phyloP scores from a whole-genome alignment of 2,797 vertebrate species.

The Oryzias sinensis region DNA sequence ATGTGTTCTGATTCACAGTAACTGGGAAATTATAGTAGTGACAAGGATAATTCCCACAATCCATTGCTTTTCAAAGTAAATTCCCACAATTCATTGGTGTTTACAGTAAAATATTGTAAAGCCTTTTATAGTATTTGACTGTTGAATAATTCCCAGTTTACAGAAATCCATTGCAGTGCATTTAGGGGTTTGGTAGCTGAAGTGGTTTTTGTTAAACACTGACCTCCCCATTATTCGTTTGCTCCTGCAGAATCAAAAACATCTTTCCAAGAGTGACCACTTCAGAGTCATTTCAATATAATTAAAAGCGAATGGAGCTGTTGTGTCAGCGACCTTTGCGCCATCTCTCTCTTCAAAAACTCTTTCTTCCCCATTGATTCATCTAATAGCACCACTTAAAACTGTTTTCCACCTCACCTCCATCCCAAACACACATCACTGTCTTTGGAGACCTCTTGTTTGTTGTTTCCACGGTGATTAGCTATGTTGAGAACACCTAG shows the following conservation, averaged over 20 bases:
- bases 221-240: neutral
- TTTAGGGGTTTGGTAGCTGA: too few relatives aligned
- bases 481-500: constrained; percentile 20
- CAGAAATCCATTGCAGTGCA: too few relatives aligned
- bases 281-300: constrained; percentile 18
- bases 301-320: constrained; percentile 22
- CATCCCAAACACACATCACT: neutral
- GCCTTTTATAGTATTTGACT: too few relatives aligned
- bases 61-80: too few relatives aligned
- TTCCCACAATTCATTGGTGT: too few relatives aligned
- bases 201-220: too few relatives aligned
- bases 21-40: too few relatives aligned
- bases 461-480: constrained; percentile 62
- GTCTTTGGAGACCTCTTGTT: constrained; percentile 31
- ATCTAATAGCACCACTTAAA: constrained; percentile 55
- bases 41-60: too few relatives aligned
- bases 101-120: too few relatives aligned
- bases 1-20: too few relatives aligned
- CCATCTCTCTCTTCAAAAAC: constrained; percentile 8
- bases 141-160: too few relatives aligned
- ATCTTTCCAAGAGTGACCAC: constrained; percentile 11
- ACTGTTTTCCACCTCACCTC: constrained; percentile 2
- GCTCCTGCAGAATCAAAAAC: constrained; percentile 1
- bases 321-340: constrained; percentile 8
- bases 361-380: constrained; percentile 33